A percentile compares a stretch with the other conserved stretches of the same genome.
Evolutionary conservation across 2,888 invertebrate species (phyloP).

Genomic region (Conops quadrifasciatus): DNA sequence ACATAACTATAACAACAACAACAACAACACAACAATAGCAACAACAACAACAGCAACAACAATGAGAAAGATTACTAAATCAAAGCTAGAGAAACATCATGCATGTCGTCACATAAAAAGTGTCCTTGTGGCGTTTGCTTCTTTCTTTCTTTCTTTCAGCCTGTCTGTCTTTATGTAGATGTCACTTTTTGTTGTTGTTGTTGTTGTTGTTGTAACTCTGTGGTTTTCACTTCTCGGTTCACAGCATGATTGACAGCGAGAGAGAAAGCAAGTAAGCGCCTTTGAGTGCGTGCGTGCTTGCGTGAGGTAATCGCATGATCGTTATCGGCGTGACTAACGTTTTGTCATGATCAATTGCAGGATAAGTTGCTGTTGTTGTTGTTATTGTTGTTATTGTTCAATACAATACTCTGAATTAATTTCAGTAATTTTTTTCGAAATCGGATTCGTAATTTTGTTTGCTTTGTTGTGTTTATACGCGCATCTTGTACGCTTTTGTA

Average conservation of each 20-base stretch:
- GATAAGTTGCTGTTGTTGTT: background rate
- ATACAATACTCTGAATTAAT: conserved; percentile 30
- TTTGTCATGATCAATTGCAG: conserved; percentile 21
- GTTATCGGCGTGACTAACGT: conserved; percentile 32
- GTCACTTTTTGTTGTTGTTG: background rate
- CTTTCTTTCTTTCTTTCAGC: conserved; percentile 14
- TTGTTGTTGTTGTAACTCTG: conserved; percentile 1
- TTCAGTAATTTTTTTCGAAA: conserved; percentile 13
- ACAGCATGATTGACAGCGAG: no score
- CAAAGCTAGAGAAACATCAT: conserved; percentile 5
- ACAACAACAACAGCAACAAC: background rate
- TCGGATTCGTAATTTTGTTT: background rate
- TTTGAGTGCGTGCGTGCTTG: conserved; percentile 7
- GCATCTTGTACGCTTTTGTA: no score
- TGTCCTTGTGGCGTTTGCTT: background rate
- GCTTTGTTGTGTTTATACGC: conserved; percentile 8
- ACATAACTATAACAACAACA: background rate
- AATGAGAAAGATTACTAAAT: background rate
- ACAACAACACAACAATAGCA: background rate
- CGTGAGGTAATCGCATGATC: conserved; percentile 34
- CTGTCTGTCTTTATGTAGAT: background rate
- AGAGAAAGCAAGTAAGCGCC: no score
- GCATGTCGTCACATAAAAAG: conserved; percentile 24
- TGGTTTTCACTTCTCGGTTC: no score
- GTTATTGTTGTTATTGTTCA: background rate